Base-by-base conservation (phyloP, 2,113 vertebrate species). In the Megaceryle torquata region DNA sequence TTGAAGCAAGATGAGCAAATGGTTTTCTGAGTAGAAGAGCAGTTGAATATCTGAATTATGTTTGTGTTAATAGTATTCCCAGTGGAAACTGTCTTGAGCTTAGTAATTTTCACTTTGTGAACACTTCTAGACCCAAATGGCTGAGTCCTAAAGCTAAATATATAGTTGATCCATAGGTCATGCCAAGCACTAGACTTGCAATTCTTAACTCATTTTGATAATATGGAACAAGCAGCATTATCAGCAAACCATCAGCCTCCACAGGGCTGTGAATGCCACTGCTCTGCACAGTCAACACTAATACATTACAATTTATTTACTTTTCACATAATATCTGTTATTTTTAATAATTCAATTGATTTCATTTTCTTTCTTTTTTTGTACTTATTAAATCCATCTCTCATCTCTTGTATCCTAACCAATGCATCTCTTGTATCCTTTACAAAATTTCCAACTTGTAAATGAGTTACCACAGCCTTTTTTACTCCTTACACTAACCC, bases 181-280 rank as follows among this genome's bases (percentile, higher is more conserved):
- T 39, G 33, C 51, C 89, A 81, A 95, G 15, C 39, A 77, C 41
- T 76, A 91, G 37, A 76, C n/a, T 86, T 65, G n/a, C 63, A 94
- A 89, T 88, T 88, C 78, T 88, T 97, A 93, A 92, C 37, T 91
- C 35, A 82, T 92, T 97, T 91, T 93, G 93, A 79, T 92, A 89
- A 89, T 64, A 63, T 20, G 77, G 87, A 68, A 72, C 72, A 96
- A 85, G 48, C 85, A 93, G n/a, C 22, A 50, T 54, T 91, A 88
- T 70, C 85, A 94, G 60, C 59, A 91, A 76, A 84, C 60, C 41
- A 69, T 87, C 77, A 78, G 31, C 33, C 61, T 93, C 81, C 88
- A 59, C 15, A 50, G 44, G 82, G 20, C 8, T 82, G 21, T 67
- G 97, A 96, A 91, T 70, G 57, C n/a, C 69, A 86, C 31, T 84